Evolutionary conservation across 2,113 vertebrate genomes (phyloP).

Genomic region (Corythaixoides concolor): DNA sequence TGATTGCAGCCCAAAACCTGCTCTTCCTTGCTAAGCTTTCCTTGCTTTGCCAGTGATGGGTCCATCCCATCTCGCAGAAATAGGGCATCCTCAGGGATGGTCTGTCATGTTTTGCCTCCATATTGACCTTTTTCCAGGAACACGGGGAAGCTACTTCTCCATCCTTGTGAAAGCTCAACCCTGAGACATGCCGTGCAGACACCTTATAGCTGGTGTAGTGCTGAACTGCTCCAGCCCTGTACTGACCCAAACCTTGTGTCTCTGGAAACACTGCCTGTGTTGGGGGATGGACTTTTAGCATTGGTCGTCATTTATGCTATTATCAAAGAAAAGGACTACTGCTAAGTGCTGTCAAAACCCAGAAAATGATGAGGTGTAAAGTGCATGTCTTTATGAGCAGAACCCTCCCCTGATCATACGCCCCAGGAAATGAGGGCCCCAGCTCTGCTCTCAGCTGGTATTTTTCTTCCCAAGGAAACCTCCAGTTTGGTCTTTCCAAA

Average conservation of each 20-base stretch:
- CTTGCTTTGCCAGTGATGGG: neutral
- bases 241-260: constrained; percentile 74
- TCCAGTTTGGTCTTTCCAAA: neutral
- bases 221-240: neutral
- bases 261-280: constrained; percentile 76
- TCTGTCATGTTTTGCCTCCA: neutral
- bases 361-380: neutral
- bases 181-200: neutral
- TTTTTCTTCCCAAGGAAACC: neutral
- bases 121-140: neutral
- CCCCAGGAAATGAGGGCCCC: neutral
- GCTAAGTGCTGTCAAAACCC: constrained; percentile 30
- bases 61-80: neutral
- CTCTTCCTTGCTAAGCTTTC: neutral
- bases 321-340: constrained; percentile 72
- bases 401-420: accelerated
- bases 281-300: constrained; percentile 68
- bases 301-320: constrained; percentile 74
- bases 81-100: neutral
- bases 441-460: neutral
- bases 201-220: neutral
- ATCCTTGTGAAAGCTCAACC: neutral
- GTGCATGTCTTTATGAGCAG: neutral
- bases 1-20: neutral
- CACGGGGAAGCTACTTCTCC: neutral